phyloP scores from a whole-genome alignment of 2,888 invertebrate genomes.

The Allygus modestus region DNA sequence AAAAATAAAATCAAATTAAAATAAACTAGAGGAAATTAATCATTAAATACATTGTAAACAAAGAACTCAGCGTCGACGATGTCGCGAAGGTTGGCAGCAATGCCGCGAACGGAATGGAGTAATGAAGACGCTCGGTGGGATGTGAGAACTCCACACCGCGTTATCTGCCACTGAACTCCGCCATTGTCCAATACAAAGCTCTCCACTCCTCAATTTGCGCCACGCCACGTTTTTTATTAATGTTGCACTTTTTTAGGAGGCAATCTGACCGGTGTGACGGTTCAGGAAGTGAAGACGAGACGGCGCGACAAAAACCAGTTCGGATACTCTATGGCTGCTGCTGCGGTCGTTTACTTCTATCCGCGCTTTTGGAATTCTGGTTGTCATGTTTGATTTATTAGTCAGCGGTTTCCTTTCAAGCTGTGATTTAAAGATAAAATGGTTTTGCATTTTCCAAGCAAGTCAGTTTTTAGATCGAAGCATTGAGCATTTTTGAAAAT shows the following conservation, averaged over 20 bases:
- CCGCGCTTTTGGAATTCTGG: background rate
- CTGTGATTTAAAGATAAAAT: too few species aligned
- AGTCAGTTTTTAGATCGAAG: too few species aligned
- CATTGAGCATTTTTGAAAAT: too few species aligned
- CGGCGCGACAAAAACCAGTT: conserved; percentile 24
- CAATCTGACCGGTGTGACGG: conserved; percentile 45
- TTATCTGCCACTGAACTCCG: conserved; percentile 55
- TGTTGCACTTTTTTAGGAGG: conserved; percentile 53
- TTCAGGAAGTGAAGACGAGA: conserved; percentile 51
- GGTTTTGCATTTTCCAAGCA: too few species aligned
- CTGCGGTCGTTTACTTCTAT: background rate
- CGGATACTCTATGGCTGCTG: conserved; percentile 33
- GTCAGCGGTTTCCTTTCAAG: background rate
- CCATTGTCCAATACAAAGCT: conserved; percentile 57
- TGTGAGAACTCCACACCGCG: conserved; percentile 55
- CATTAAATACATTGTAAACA: background rate
- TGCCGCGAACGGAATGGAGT: conserved; percentile 32
- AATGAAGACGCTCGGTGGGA: conserved; percentile 38
- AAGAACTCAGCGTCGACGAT: background rate
- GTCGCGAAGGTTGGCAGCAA: conserved; percentile 36
- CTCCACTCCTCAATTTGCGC: conserved; percentile 45
- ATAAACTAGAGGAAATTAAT: too few species aligned
- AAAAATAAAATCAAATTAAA: too few species aligned
- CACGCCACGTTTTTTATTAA: conserved; percentile 58
- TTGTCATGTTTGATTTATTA: conserved; percentile 1